Evolutionary conservation across 2,113 vertebrate species (phyloP).

Genomic region (mouse (Mus musculus)): GRCm39 chr2:70484001-70484500

Average conservation of each 20-base stretch:
- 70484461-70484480: neutral
- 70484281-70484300: neutral
- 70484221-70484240: neutral
- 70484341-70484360: neutral
- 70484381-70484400: neutral
- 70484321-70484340: neutral
- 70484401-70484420: neutral
- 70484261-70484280: neutral
- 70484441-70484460: neutral
- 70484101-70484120: neutral
- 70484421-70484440: neutral
- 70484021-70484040: neutral
- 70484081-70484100: neutral
- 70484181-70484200: neutral
- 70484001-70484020: neutral
- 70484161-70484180: neutral
- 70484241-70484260: neutral
- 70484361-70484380: neutral
- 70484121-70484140: neutral
- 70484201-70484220: neutral
- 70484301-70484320: conserved; percentile 1
- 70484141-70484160: neutral
- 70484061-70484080: neutral
- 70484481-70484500: neutral
- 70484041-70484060: neutral